Evolutionary conservation across 1,140 invertebrate species (phyloP).

Genomic region (Neodiprion fabricii): DNA sequence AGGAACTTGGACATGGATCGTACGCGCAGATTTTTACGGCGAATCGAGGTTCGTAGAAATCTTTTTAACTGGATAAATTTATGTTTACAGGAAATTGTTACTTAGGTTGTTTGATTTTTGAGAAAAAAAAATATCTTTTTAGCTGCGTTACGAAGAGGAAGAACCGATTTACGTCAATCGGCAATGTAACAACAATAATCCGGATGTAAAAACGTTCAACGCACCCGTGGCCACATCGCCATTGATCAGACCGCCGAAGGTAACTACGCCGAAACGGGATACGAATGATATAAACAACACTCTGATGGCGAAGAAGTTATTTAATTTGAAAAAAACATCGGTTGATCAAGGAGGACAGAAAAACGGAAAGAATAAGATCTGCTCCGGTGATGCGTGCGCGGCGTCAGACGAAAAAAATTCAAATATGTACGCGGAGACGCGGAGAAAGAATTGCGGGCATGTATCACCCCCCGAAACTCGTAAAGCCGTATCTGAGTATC

Average conservation of each 20-base stretch:
- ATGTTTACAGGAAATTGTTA: no score
- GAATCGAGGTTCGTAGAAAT: constrained; percentile 34
- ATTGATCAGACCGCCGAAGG: not conserved
- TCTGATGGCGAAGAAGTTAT: not conserved
- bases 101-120: no score
- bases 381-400: not conserved
- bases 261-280: constrained; percentile 10
- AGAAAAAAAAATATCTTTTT: not conserved
- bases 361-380: not conserved
- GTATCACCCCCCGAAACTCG: not conserved
- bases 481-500: constrained; percentile 9
- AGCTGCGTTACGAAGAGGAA: constrained; percentile 43
- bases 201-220: not conserved
- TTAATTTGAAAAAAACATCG: not conserved
- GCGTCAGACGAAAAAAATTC: not conserved
- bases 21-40: constrained; percentile 43
- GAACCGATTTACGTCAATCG: constrained; percentile 34
- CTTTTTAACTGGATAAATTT: no score
- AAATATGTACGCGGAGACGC: constrained; percentile 10
- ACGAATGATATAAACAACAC: constrained; percentile 10
- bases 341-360: not conserved
- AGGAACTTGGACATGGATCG: constrained; percentile 46
- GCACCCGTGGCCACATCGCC: constrained; percentile 13
- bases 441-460: constrained; percentile 11
- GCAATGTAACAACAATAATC: constrained; percentile 30